phyloP scores from a whole-genome alignment of 2,888 invertebrate genomes.

The Drosophila niveifrons region DNA sequence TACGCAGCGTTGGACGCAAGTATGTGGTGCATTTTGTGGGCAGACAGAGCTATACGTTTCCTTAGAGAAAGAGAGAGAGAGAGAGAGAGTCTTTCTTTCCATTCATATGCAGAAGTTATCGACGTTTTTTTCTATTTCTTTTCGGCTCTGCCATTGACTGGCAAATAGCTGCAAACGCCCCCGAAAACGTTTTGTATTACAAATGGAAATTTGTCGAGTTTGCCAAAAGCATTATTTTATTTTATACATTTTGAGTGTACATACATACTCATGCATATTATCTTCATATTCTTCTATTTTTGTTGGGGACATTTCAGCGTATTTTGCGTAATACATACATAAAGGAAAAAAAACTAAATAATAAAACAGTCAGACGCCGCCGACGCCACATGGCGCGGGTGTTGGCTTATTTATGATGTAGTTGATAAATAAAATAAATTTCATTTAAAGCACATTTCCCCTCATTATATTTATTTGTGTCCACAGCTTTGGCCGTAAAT shows the following conservation, averaged over 20 bases:
- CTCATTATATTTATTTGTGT: constrained; percentile 61
- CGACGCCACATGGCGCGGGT: constrained; percentile 60
- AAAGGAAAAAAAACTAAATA: neutral
- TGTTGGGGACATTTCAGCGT: constrained; percentile 1
- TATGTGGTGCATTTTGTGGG: neutral
- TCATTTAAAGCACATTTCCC: constrained; percentile 66
- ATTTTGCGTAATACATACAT: neutral
- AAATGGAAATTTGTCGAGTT: constrained; percentile 73
- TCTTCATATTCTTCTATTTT: neutral
- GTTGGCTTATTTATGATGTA: constrained; percentile 71
- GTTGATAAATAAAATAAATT: constrained; percentile 80
- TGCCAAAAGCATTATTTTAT: constrained; percentile 67
- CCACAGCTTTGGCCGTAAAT: constrained; percentile 45
- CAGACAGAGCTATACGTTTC: constrained; percentile 11
- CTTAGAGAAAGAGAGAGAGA: constrained; percentile 16
- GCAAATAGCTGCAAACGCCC: constrained; percentile 64
- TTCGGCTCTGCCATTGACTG: constrained; percentile 66
- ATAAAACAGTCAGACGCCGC: constrained; percentile 36
- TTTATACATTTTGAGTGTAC: constrained; percentile 29
- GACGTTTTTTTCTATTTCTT: constrained; percentile 25
- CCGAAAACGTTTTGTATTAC: constrained; percentile 73
- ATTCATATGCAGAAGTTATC: constrained; percentile 48
- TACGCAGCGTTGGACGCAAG: constrained; percentile 39
- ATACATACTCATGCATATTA: neutral
- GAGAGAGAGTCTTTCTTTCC: constrained; percentile 47